Base-by-base conservation (phyloP, 2,113 vertebrate genomes). In the Pelecanoides urinatrix region DNA sequence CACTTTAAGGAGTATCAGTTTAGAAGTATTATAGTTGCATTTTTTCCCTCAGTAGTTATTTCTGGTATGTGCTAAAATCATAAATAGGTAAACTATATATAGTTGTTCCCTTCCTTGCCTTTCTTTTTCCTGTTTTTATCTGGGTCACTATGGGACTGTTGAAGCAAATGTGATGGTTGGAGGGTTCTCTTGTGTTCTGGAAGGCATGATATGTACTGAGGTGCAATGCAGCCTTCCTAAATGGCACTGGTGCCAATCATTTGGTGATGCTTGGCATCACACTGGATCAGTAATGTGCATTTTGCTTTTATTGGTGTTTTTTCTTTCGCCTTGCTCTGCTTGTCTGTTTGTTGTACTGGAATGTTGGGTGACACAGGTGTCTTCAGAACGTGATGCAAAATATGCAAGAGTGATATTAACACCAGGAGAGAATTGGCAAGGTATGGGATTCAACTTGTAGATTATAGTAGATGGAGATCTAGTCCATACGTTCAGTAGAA, bases 31-130 rank as follows among this genome's bases (percentile, higher is more conserved):
- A 7, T 20, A 68, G 20, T 16, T 91, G 58, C 8, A 5, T 75
- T 86, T 83, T 87, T 88, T 3, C 11, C 19, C 32, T 73, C 73
- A 52, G 76, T 42, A 86, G 88, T 91, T 91, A 92, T 92, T 95
- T 91, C 38, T 96, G 73, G 42, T 26, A 36, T 68, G 56, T 72
- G 25, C 94, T 94, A 82, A 90, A 94, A 94, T 91, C 36, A 56
- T 82, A 97, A 90, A 63, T 95, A 85, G 89, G 73, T 85, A 90
- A 90, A 72, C 73, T 96, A 90, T 79, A 72, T 85, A 82, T 93
- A 97, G 87, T 49, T 26, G 14, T 74, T 94, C 44, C 44, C 15
- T 12, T 73, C 42, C 47, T 84, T 79, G 44, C 44, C 13, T 92
- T 73, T 83, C 32, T 59, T 63, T 80, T 79, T 66, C 38, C 21